Conservation (phyloP, 2,797 vertebrate species). For the Sardinella longiceps region DNA sequence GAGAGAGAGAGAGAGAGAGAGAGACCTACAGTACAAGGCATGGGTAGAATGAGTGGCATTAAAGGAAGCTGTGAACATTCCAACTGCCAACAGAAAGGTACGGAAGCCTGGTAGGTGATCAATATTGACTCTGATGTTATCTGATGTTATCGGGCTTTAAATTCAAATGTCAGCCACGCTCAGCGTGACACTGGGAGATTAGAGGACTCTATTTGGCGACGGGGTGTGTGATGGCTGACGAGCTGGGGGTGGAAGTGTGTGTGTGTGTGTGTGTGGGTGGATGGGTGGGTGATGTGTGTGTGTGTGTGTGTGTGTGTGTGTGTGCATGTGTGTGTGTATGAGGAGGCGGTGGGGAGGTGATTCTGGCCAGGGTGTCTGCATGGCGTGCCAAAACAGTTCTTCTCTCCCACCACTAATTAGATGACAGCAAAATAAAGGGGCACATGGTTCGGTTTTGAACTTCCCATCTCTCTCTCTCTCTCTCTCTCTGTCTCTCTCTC, state of each 20-base stretch:
- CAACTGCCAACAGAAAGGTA: constrained; percentile 45
- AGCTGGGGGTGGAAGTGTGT: constrained; percentile 19
- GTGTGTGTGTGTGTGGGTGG: not conserved
- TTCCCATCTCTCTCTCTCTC: not conserved
- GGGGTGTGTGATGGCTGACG: constrained; percentile 58
- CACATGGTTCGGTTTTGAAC: constrained; percentile 32
- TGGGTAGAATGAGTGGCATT: constrained; percentile 17
- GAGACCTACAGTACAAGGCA: constrained; percentile 5
- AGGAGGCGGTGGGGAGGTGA: constrained; percentile 32
- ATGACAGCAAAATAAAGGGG: constrained; percentile 61
- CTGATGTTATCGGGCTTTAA: constrained; percentile 73
- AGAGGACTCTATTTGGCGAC: constrained; percentile 64
- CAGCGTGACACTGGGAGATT: constrained; percentile 68
- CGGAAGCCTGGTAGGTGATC: constrained; percentile 60
- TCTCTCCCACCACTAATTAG: constrained; percentile 61
- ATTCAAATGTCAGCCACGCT: constrained; percentile 74
- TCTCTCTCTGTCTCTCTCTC: not conserved
- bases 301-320: not conserved
- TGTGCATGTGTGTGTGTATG: not conserved
- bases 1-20: not conserved
- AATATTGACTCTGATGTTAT: constrained; percentile 72
- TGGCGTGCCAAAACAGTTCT: constrained; percentile 65
- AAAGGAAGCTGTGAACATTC: constrained; percentile 40
- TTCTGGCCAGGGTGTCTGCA: constrained; percentile 58
- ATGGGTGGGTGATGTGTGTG: not conserved